Conservation (phyloP, 1,140 invertebrate species). For the Adoxophyes honmai region DNA sequence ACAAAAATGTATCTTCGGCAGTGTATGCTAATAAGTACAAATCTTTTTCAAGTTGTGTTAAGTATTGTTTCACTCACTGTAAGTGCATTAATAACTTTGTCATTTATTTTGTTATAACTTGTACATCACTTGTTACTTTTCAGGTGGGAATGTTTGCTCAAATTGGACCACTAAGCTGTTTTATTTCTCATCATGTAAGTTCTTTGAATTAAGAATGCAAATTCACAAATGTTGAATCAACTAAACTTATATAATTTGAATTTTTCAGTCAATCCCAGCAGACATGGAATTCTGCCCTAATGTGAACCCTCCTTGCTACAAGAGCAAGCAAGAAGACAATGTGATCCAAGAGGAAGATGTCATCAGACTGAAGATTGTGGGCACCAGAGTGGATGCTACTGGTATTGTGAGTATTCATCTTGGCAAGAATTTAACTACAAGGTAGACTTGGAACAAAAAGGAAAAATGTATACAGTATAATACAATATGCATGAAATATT, state of each 20-base stretch:
- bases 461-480: too few relatives aligned
- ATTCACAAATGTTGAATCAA: conserved; percentile 21
- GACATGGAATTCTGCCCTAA: conserved; percentile 99
- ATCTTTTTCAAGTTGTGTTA: too few relatives aligned
- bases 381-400: conserved; percentile 97
- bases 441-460: too few relatives aligned
- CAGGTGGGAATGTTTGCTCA: conserved; percentile 99
- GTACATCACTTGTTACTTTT: too few relatives aligned
- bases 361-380: conserved; percentile 98
- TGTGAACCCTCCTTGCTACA: conserved; percentile 98
- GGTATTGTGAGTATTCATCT: conserved; percentile 90
- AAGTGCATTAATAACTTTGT: too few relatives aligned
- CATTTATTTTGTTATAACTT: too few relatives aligned
- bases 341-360: conserved; percentile 99
- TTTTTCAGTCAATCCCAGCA: conserved; percentile 93
- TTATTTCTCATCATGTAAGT: conserved; percentile 98
- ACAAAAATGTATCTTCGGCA: too few relatives aligned
- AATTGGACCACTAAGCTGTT: conserved; percentile 99
- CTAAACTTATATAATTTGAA: conserved; percentile 45
- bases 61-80: too few relatives aligned
- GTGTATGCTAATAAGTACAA: too few relatives aligned
- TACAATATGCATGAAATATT: too few relatives aligned
- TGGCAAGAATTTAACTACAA: too few relatives aligned
- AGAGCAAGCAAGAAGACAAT: conserved; percentile 99
- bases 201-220: conserved; percentile 15